Conservation (phyloP, 2,888 invertebrate species). For the Busseola fusca region DNA sequence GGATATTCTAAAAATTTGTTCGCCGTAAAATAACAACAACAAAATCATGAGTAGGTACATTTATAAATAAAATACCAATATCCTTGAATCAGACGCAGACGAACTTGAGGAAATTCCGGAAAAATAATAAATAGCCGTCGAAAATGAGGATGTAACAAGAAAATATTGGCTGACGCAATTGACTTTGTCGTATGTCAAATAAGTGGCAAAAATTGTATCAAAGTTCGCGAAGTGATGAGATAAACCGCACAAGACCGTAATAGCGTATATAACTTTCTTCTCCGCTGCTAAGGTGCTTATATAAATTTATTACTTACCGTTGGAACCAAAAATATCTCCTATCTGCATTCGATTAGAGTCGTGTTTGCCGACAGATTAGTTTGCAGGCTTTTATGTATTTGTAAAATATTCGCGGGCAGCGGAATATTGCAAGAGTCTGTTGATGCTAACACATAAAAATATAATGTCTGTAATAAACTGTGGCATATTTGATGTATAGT, state of each 20-base stretch:
- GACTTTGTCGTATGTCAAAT: slow-evolving; percentile 38
- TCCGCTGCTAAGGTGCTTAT: slow-evolving; percentile 23
- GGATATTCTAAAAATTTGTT: not conserved
- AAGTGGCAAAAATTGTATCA: slow-evolving; percentile 2
- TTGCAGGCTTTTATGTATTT: slow-evolving; percentile 51
- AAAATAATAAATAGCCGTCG: slow-evolving; percentile 19
- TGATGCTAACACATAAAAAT: slow-evolving; percentile 49
- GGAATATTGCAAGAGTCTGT: slow-evolving; percentile 57
- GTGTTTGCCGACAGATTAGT: slow-evolving; percentile 44
- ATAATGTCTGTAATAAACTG: slow-evolving; percentile 54
- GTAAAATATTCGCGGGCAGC: slow-evolving; percentile 46
- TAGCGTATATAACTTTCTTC: slow-evolving; percentile 40
- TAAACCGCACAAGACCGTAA: slow-evolving; percentile 22
- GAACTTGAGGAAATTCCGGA: slow-evolving; percentile 1
- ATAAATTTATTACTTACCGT: slow-evolving; percentile 17
- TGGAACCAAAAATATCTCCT: slow-evolving; percentile 6
- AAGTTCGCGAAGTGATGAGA: slow-evolving; percentile 38
- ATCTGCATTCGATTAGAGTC: not conserved
- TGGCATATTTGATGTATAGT: slow-evolving; percentile 22
- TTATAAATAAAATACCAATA: slow-evolving; percentile 26
- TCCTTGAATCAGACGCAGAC: slow-evolving; percentile 15
- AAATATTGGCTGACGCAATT: slow-evolving; percentile 19
- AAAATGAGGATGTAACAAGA: slow-evolving; percentile 11
- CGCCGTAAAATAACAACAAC: not conserved
- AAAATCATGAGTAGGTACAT: not conserved